Evolutionary conservation across 2,797 vertebrate genomes (phyloP).

Genomic region (Chrysocyon brachyurus): DNA sequence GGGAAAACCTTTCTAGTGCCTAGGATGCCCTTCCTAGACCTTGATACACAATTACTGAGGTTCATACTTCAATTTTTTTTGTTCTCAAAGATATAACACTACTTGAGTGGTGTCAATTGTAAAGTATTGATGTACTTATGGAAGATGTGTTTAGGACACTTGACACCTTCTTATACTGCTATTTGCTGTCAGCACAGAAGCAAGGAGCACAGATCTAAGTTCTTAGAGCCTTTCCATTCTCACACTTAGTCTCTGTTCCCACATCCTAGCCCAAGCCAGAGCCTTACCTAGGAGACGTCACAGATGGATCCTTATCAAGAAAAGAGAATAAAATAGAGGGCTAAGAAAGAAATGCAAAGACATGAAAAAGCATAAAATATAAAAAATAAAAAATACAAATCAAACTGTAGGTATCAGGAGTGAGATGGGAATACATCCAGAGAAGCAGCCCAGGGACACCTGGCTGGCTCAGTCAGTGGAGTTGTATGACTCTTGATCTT

Average conservation of each 20-base stretch:
- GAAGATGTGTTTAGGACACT: not conserved
- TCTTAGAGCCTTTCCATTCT: not conserved
- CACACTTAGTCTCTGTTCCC: not conserved
- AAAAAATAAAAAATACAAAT: constrained; percentile 18
- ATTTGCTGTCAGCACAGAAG: not conserved
- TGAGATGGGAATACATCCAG: not conserved
- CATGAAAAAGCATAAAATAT: not conserved
- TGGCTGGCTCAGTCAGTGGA: not conserved
- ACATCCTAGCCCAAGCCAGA: not conserved
- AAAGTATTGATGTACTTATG: not conserved
- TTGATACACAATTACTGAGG: not conserved
- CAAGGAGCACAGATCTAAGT: not conserved
- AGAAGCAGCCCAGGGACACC: not conserved
- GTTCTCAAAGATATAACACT: not conserved
- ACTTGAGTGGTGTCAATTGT: not conserved
- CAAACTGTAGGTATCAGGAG: not conserved
- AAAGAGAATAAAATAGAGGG: constrained; percentile 35
- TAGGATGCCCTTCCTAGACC: not conserved
- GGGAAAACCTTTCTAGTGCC: not conserved
- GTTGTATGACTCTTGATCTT: not conserved
- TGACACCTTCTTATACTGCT: not conserved
- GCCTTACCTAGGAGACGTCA: not conserved
- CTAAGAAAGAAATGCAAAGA: constrained; percentile 20
- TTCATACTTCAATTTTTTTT: not conserved
- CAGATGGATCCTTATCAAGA: not conserved